These are phyloP conservation scores for Lutraria rhynchaena DNA, from an alignment of 1,140 invertebrate species.

Conservation along the genomic window DNA sequence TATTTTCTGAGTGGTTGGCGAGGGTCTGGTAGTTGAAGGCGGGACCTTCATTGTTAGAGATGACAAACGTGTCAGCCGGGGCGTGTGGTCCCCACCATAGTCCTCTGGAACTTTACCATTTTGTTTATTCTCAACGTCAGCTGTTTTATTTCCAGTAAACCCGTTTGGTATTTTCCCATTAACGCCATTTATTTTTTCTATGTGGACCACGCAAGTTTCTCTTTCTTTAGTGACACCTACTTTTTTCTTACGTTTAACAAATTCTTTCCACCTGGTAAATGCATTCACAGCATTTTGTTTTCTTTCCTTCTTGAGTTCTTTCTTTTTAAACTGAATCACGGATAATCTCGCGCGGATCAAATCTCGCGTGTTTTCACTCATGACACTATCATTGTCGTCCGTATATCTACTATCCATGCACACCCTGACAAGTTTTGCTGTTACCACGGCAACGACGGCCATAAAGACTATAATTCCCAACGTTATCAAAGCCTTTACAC, in stretches of 20 bases:
- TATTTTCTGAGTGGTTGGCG: background rate
- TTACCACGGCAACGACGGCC: slow-evolving; percentile 53
- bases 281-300: background rate
- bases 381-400: slow-evolving; percentile 66
- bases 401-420: slow-evolving; percentile 63
- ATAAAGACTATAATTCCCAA: slow-evolving; percentile 49
- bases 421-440: slow-evolving; percentile 65
- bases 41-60: background rate
- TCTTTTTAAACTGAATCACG: slow-evolving; percentile 55
- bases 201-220: background rate
- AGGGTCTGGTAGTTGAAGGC: background rate
- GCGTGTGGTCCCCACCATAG: background rate
- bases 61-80: no score
- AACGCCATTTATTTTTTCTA: background rate
- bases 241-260: slow-evolving; percentile 13
- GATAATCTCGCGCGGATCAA: slow-evolving; percentile 65
- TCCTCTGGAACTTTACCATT: background rate
- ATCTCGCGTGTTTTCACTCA: slow-evolving; percentile 69
- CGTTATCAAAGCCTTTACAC: slow-evolving; percentile 65
- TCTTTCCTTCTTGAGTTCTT: slow-evolving; percentile 37
- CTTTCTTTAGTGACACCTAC: background rate
- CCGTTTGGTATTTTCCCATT: background rate
- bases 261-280: slow-evolving; percentile 3
- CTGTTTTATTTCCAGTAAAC: background rate
- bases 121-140: background rate